Base-by-base conservation (phyloP, 1,140 invertebrate species). In the Aphaenogaster ashmeadi region DNA sequence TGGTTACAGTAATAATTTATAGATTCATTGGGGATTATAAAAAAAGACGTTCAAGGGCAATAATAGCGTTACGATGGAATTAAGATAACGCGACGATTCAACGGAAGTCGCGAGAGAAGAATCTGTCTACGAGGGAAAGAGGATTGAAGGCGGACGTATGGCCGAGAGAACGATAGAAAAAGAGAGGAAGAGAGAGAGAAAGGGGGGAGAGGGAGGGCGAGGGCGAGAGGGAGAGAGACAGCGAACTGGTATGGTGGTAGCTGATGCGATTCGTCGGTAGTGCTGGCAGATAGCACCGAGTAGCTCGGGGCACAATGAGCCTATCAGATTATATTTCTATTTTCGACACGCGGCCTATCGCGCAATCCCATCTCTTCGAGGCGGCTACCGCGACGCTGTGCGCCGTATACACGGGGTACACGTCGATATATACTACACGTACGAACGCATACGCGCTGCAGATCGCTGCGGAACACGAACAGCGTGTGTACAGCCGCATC, bases 251-350 rank as follows among this genome's bases (percentile, higher is more conserved):
- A 36, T 41, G 41, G 84, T 88, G 75, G 83, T 81, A 88, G 85
- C 87, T 66, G 74, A 81, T 80, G 77, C 67, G 89, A 88, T 90
- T 89, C 72, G 92, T 90, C 87, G 92, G 92, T 91, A 91, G 91
- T 92, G 92, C 91, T 93, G 91, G 91, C 89, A 93, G 93, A 94
- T 94, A 94, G 93, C 88, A 92, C 69, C 89, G 89, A 94, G 92
- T 93, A 91, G 94, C 94, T 95, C 88, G 81, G 80, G 94, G 94
- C 94, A 94, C 94, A 95, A 95, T 95, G 93, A 95, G 94, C 94
- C 95, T 95, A 95, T 95, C 95, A 95, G 95, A 95, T 95, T 95
- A 95, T 95, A 95, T 95, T 95, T 95, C 95, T 95, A 95, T 95
- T 95, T 95, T 95, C 95, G 95, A 95, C 94, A 95, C 94, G 93